Evolutionary conservation across 1,140 invertebrate genomes (phyloP).

Genomic region (Drosophila ironensis): DNA sequence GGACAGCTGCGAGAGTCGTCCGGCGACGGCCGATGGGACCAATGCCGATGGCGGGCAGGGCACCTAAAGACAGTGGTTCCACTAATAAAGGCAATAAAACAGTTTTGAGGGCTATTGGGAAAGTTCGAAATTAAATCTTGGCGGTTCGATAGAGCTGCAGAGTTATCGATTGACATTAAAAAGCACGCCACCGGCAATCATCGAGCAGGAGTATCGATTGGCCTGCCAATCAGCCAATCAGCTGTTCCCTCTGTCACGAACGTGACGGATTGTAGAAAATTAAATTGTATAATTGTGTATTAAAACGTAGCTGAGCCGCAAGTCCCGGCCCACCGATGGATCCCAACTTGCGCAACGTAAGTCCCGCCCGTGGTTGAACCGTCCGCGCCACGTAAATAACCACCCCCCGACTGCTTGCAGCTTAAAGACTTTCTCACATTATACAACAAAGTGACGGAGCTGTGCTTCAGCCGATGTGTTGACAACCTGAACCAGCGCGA

Average conservation of each 20-base stretch:
- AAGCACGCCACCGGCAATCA: no score
- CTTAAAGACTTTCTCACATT: slow-evolving; percentile 93
- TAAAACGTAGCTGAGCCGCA: background rate
- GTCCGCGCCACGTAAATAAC: slow-evolving; percentile 59
- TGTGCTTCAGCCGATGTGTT: slow-evolving; percentile 92
- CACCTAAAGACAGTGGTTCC: background rate
- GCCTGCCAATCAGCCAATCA: slow-evolving; percentile 1
- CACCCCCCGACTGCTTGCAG: slow-evolving; percentile 73
- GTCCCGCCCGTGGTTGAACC: no score
- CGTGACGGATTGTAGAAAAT: background rate
- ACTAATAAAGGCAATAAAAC: background rate
- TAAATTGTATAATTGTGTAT: slow-evolving; percentile 26
- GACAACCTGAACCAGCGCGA: slow-evolving; percentile 91
- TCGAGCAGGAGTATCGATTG: no score
- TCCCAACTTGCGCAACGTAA: slow-evolving; percentile 69
- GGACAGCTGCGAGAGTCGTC: slow-evolving; percentile 70
- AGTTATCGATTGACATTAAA: no score
- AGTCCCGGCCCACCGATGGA: slow-evolving; percentile 33
- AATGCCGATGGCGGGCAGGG: slow-evolving; percentile 23
- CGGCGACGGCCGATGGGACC: slow-evolving; percentile 61
- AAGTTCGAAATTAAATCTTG: no score
- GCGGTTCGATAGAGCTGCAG: no score
- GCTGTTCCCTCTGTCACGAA: slow-evolving; percentile 11
- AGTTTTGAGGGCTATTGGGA: no score
- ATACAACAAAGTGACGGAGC: slow-evolving; percentile 93